These are phyloP conservation scores for Linurgus olivaceus DNA, from an alignment of 2,797 vertebrate species.

Conservation along the genomic window DNA sequence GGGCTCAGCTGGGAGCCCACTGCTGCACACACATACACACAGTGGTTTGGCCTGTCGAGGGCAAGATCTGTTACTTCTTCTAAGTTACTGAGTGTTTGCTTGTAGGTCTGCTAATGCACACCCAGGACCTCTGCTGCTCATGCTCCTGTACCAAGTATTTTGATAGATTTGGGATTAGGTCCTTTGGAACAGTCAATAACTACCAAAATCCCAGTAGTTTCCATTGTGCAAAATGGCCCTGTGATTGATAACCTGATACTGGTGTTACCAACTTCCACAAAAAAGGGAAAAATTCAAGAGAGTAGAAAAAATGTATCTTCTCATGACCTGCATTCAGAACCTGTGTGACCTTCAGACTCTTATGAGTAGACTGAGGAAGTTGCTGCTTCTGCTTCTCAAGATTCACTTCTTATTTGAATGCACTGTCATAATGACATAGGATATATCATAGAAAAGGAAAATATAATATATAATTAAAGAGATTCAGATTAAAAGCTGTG, in stretches of 20 bases:
- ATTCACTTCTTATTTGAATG: neutral
- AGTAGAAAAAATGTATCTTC: neutral
- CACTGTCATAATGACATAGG: neutral
- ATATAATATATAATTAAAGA: neutral
- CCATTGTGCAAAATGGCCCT: neutral
- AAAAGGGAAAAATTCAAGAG: neutral
- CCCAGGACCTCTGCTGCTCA: neutral
- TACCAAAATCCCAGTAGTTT: neutral
- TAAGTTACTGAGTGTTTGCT: neutral
- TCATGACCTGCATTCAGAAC: neutral
- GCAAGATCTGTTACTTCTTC: neutral
- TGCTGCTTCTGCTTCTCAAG: neutral
- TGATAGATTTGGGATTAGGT: neutral
- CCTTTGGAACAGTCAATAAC: neutral
- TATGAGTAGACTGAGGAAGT: neutral
- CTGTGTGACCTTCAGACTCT: neutral
- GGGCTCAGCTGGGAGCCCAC: neutral
- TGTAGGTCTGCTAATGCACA: neutral
- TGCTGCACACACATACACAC: neutral
- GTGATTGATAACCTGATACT: neutral
- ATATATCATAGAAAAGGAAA: neutral
- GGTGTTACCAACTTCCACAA: neutral
- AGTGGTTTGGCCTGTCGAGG: neutral
- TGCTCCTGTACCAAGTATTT: neutral
- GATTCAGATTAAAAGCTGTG: neutral